Evolutionary conservation across 2,888 invertebrate species (phyloP).

Genomic region (Volucella zonaria): DNA sequence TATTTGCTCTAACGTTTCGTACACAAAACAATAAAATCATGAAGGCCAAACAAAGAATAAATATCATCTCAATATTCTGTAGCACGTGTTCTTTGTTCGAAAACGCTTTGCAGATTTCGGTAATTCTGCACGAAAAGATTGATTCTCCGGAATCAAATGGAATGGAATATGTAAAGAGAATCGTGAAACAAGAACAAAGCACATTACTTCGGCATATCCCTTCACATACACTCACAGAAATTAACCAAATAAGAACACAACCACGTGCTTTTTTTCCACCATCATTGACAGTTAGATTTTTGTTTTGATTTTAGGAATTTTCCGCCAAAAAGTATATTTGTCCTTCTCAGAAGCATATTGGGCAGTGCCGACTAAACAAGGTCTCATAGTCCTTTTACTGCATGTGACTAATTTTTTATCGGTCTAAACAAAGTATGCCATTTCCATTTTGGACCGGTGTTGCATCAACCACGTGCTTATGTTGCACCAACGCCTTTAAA

Average conservation of each 20-base stretch:
- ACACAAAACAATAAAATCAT: slow-evolving; percentile 1
- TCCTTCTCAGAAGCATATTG: slow-evolving; percentile 22
- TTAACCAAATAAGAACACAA: slow-evolving; percentile 42
- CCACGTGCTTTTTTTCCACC: slow-evolving; percentile 64
- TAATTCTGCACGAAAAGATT: slow-evolving; percentile 25
- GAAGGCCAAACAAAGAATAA: slow-evolving; percentile 44
- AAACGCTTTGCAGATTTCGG: slow-evolving; percentile 44
- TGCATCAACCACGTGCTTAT: slow-evolving; percentile 59
- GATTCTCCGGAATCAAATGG: slow-evolving; percentile 23
- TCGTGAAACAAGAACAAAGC: slow-evolving; percentile 35
- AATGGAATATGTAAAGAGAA: slow-evolving; percentile 46
- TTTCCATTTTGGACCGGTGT: slow-evolving; percentile 45
- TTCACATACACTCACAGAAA: slow-evolving; percentile 5
- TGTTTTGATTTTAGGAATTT: slow-evolving; percentile 48
- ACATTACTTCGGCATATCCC: slow-evolving; percentile 30
- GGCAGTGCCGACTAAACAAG: slow-evolving; percentile 14
- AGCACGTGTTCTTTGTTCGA: slow-evolving; percentile 51
- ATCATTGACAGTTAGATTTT: slow-evolving; percentile 15
- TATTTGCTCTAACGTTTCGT: not conserved
- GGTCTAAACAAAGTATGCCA: slow-evolving; percentile 47
- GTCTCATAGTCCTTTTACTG: slow-evolving; percentile 46
- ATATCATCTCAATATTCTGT: slow-evolving; percentile 8
- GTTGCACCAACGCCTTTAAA: slow-evolving; percentile 43
- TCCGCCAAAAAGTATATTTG: slow-evolving; percentile 11
- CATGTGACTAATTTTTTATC: slow-evolving; percentile 37